Evolutionary conservation across 2,888 invertebrate genomes (phyloP), one percentile per base, ranked within the genome.

Genomic region (Dromius quadrimaculatus): DNA sequence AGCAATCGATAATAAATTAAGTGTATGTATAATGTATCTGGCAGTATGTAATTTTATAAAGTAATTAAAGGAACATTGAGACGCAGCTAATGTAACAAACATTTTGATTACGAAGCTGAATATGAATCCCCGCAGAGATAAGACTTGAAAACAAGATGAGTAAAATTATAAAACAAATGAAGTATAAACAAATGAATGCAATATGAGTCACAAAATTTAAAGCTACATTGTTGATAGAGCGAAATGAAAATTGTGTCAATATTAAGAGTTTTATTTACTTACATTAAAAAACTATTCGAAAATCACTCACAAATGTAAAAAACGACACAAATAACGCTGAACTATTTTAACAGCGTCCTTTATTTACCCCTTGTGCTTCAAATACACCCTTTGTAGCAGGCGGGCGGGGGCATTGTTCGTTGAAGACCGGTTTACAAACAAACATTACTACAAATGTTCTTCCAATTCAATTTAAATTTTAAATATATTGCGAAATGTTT

Each of bases 281-380:
- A 41, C 36, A 41, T 61, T 61, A 59, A 17, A 59, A 59, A 59
- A 59, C 38, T 59, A 59, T 36, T 20, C 20, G 36, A 19, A 61
- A 28, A 28, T 63, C 45, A 63, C 63, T 63, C 63, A 63, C 63
- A 45, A 43, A 20, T 63, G 45, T 63, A 59, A 63, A 63, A 43
- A 63, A 63, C 41, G 15, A 63, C 63, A 63, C 43, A 23, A 43
- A 62, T 38, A 62, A 63, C 41, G 63, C 63, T 28, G 28, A 36
- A 62, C 41, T 32, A 45, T 64, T 64, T 64, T 50, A 45, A 19
- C 64, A 64, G 64, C 64, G 64, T 64, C 66, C 57, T 66, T 34
- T 57, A 22, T 38, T 66, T 57, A 54, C 57, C 66, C 66, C 66
- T 41, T 34, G 54, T 38, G 36, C 41, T 57, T 36, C 34, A 57